phyloP scores from a whole-genome alignment of 2,888 invertebrate genomes.

The Tenthredo scrophulariae region DNA sequence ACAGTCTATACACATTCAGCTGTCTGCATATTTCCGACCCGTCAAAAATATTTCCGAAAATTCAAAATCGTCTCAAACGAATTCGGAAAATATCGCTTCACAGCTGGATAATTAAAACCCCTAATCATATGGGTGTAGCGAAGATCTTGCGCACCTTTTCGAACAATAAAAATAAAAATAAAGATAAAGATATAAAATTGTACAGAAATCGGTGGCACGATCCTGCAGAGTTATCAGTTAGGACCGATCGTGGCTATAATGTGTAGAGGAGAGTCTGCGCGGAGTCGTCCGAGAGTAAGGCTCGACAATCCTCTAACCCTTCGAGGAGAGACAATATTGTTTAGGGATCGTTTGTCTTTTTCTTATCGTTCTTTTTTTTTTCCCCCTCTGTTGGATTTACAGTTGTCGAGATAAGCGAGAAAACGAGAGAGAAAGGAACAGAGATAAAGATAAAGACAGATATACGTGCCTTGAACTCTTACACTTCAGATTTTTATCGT shows the following conservation, averaged over 20 bases:
- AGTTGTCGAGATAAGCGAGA: constrained; percentile 45
- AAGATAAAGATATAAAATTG: background rate
- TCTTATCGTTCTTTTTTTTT: background rate
- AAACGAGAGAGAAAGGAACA: background rate
- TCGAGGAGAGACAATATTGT: constrained; percentile 33
- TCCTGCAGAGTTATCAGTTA: constrained; percentile 35
- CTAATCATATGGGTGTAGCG: background rate
- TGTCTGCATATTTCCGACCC: too few relatives aligned
- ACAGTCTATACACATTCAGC: too few relatives aligned
- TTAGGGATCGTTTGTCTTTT: constrained; percentile 51
- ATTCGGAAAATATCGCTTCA: too few relatives aligned
- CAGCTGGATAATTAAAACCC: background rate
- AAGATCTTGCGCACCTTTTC: background rate
- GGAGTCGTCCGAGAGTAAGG: background rate
- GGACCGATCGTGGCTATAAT: constrained; percentile 38
- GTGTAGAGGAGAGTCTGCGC: background rate
- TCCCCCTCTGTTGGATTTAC: constrained; percentile 17
- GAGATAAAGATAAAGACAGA: background rate
- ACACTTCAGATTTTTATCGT: constrained; percentile 25
- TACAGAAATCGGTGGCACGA: constrained; percentile 50
- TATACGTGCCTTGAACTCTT: background rate
- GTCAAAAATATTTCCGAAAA: too few relatives aligned
- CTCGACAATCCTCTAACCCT: background rate
- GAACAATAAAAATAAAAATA: constrained; percentile 26
- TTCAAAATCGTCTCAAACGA: too few relatives aligned